Conservation (phyloP, 1,140 invertebrate genomes). For the Brachionus angularis region DNA sequence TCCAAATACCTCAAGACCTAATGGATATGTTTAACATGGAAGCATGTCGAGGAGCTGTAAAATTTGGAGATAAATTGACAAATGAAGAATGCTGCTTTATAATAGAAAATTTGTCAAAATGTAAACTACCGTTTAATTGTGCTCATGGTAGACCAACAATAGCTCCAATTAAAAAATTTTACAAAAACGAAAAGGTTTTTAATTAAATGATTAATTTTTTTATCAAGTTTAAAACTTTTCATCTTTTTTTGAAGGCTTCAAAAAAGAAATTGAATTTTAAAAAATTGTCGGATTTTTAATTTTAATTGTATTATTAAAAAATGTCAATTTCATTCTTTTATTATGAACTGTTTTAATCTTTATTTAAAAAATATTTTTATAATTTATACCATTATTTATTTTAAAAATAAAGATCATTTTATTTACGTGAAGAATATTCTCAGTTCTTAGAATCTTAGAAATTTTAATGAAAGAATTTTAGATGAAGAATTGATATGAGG, state of each 20-base stretch:
- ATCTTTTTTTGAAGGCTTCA: neutral
- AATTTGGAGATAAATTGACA: conserved; percentile 19
- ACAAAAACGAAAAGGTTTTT: neutral
- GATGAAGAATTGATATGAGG: too few species aligned
- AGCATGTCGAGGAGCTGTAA: conserved; percentile 34
- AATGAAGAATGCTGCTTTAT: neutral
- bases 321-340: too few species aligned
- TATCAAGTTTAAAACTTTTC: neutral
- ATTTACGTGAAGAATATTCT: too few species aligned
- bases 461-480: too few species aligned
- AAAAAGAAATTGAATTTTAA: neutral
- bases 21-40: conserved; percentile 38
- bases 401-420: too few species aligned
- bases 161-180: conserved; percentile 1
- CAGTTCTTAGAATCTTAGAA: too few species aligned
- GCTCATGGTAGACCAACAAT: conserved; percentile 40
- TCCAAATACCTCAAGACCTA: neutral
- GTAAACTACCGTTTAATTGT: conserved; percentile 33
- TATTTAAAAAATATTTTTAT: too few species aligned
- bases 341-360: too few species aligned
- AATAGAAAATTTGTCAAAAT: neutral
- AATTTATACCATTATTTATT: too few species aligned
- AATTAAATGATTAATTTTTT: neutral
- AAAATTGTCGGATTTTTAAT: neutral
- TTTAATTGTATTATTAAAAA: too few species aligned